Percentiles rank a stretch among this genome's conserved stretches.
These are phyloP conservation scores for Nomada lathburiana DNA, from an alignment of 2,888 invertebrate genomes.

Conservation along the genomic window DNA sequence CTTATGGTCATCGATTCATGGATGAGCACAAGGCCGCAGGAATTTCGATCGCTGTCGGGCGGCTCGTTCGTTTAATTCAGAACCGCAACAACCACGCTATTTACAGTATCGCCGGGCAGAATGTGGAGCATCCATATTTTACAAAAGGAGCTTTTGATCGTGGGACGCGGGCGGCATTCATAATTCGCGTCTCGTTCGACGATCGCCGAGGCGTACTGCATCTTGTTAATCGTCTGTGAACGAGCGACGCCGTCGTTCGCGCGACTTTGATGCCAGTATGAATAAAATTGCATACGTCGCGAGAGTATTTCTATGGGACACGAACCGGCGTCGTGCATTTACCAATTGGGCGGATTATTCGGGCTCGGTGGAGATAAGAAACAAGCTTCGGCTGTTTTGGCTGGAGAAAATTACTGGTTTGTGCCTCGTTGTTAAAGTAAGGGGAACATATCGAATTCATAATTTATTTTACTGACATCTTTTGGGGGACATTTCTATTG, in stretches of 20 bases:
- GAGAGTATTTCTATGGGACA: background rate
- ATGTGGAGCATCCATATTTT: conserved; percentile 27
- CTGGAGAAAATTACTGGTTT: no score
- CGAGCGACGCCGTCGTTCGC: conserved; percentile 11
- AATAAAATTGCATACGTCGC: conserved; percentile 8
- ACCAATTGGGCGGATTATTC: background rate
- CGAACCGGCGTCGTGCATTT: background rate
- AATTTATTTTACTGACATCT: no score
- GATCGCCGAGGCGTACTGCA: background rate
- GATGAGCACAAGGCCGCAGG: conserved; percentile 1
- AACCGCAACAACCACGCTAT: conserved; percentile 49
- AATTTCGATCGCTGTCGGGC: conserved; percentile 21
- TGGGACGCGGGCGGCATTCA: conserved; percentile 20
- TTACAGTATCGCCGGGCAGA: conserved; percentile 33
- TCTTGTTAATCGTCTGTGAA: conserved; percentile 34
- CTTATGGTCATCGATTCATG: background rate
- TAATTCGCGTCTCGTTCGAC: conserved; percentile 16
- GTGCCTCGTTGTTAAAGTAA: no score
- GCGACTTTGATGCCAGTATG: conserved; percentile 23
- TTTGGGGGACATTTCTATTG: no score
- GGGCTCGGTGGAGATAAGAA: no score
- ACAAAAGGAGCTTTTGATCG: conserved; percentile 33
- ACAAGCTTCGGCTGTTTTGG: no score
- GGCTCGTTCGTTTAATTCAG: conserved; percentile 35
- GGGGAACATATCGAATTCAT: no score